Evolutionary conservation across 92 coral and sea anemone genomes (phyloP).

Genomic region (Siderastrea siderea): DNA sequence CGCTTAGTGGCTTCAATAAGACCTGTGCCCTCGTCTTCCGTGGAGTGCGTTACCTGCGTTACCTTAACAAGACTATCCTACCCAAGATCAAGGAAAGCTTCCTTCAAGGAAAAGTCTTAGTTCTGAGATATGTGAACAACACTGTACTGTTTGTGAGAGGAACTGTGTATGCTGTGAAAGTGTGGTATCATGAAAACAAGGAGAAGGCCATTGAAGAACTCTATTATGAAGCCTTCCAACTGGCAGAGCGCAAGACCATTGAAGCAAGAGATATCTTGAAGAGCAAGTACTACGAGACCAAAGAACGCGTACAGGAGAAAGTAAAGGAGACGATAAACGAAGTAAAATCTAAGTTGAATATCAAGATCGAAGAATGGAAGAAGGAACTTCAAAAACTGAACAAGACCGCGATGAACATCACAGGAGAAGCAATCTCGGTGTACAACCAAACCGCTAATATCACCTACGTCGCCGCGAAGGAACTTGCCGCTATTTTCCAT

Average conservation of each 20-base stretch:
- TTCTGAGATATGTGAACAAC: conserved; percentile 58
- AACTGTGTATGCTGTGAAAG: conserved; percentile 64
- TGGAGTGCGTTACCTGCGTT: conserved; percentile 60
- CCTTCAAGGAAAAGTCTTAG: conserved; percentile 71
- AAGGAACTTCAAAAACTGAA: conserved; percentile 60
- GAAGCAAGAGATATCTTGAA: conserved; percentile 38
- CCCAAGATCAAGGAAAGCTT: conserved; percentile 66
- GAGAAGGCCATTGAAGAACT: conserved; percentile 90
- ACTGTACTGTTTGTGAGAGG: conserved; percentile 59
- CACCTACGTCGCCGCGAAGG: conserved; percentile 74
- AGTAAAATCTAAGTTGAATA: conserved; percentile 13
- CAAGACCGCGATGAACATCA: conserved; percentile 73
- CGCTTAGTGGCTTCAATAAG: conserved; percentile 57
- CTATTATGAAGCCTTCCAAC: conserved; percentile 43
- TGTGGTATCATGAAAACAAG: conserved; percentile 85
- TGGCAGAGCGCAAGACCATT: conserved; percentile 50
- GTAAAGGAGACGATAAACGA: conserved; percentile 26
- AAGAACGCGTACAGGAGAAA: conserved; percentile 39
- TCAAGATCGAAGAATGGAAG: conserved; percentile 49
- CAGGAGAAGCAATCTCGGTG: conserved; percentile 67
- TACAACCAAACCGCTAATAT: conserved; percentile 82
- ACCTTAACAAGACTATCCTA: conserved; percentile 68
- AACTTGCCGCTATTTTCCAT: conserved; percentile 70
- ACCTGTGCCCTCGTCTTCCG: conserved; percentile 71
- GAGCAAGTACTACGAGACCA: conserved; percentile 49